Conservation (phyloP, 2,888 invertebrate species). For the Chromoteleia sp. region DNA sequence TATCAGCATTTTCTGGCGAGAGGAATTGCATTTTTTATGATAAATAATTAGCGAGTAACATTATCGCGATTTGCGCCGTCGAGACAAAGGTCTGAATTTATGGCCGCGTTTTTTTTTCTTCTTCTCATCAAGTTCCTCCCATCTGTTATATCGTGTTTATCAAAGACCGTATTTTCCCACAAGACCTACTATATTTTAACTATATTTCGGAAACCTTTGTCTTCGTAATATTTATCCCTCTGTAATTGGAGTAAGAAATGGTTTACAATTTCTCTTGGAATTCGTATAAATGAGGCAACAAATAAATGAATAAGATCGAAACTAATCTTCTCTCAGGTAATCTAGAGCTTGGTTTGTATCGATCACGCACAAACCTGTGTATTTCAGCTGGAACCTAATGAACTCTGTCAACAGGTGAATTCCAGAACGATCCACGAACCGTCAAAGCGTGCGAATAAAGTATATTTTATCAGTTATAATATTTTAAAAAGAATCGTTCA, state of each 20-base stretch:
- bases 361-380: slow-evolving; percentile 30
- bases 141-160: slow-evolving; percentile 4
- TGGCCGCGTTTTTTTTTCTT: slow-evolving; percentile 63
- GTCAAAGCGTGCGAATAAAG: neutral
- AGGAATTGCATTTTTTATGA: slow-evolving; percentile 23
- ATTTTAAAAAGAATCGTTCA: neutral
- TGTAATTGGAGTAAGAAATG: slow-evolving; percentile 73
- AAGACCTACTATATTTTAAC: slow-evolving; percentile 75
- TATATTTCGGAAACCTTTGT: slow-evolving; percentile 79
- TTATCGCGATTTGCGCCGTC: slow-evolving; percentile 30
- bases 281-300: slow-evolving; percentile 61
- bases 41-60: slow-evolving; percentile 34
- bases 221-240: slow-evolving; percentile 81
- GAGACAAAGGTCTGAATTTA: slow-evolving; percentile 73
- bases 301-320: slow-evolving; percentile 72
- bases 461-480: neutral
- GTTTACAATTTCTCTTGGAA: slow-evolving; percentile 68
- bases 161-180: slow-evolving; percentile 35
- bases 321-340: slow-evolving; percentile 72
- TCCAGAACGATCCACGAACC: slow-evolving; percentile 7
- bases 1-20: slow-evolving; percentile 4
- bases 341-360: slow-evolving; percentile 59
- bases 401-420: slow-evolving; percentile 32
- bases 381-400: slow-evolving; percentile 17
- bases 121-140: neutral